phyloP scores from a whole-genome alignment of 2,797 vertebrate species.

The Sandelia bainsii region DNA sequence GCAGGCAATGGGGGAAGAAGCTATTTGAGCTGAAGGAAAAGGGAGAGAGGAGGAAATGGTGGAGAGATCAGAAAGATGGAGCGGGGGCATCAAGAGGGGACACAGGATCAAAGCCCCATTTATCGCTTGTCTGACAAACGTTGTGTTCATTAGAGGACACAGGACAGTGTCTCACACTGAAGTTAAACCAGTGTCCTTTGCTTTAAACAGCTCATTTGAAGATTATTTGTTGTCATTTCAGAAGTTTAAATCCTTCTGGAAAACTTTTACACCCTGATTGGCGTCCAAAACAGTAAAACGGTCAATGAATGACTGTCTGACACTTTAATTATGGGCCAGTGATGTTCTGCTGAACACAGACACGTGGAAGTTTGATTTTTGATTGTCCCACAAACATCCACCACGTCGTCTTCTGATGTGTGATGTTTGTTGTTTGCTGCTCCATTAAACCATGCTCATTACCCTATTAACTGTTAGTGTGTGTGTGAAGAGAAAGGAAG shows the following conservation, averaged over 20 bases:
- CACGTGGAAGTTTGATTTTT: constrained; percentile 30
- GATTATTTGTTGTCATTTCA: not conserved
- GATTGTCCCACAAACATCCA: constrained; percentile 38
- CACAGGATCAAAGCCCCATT: constrained; percentile 26
- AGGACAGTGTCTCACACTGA: not conserved
- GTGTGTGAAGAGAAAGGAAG: too few relatives aligned
- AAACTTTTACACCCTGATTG: not conserved
- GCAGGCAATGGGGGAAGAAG: constrained; percentile 41
- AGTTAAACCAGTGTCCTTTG: constrained; percentile 6
- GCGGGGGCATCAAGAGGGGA: too few relatives aligned
- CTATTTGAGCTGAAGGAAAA: constrained; percentile 36
- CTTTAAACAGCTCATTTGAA: not conserved
- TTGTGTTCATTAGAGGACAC: constrained; percentile 14
- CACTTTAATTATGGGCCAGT: constrained; percentile 6
- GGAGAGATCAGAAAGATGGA: constrained; percentile 44
- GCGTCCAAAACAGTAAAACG: constrained; percentile 3
- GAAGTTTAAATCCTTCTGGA: not conserved
- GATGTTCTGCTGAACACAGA: constrained; percentile 13
- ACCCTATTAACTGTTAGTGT: constrained; percentile 15
- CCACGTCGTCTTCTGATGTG: constrained; percentile 9
- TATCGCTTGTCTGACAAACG: constrained; percentile 15
- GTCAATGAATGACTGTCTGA: constrained; percentile 19
- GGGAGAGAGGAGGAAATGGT: constrained; percentile 26
- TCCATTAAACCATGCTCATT: constrained; percentile 54
- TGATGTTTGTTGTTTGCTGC: constrained; percentile 47